phyloP scores from a whole-genome alignment of 2,797 vertebrate genomes.

The Phrynocephalus forsythii region DNA sequence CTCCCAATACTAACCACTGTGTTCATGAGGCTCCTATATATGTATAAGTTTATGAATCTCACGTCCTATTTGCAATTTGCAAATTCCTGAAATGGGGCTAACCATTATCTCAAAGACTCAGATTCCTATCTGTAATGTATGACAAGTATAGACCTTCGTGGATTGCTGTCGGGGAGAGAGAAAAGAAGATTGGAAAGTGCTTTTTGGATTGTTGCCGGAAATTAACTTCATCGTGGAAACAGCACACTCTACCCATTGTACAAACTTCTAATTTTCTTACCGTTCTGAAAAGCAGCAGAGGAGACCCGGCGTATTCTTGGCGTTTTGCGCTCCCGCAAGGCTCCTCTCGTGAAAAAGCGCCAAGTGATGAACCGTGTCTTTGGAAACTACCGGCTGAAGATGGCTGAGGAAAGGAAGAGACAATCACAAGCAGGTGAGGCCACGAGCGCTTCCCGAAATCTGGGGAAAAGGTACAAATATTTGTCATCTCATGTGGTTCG shows the following conservation, averaged over 20 bases:
- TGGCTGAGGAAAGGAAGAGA: constrained; percentile 57
- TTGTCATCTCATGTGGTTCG: too few relatives aligned
- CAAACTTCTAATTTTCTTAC: not conserved
- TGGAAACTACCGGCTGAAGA: constrained; percentile 54
- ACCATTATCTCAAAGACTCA: not conserved
- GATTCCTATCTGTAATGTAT: not conserved
- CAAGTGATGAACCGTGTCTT: constrained; percentile 49
- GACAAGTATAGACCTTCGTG: too few relatives aligned
- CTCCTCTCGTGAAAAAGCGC: constrained; percentile 53
- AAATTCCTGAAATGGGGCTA: not conserved
- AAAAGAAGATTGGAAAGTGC: not conserved
- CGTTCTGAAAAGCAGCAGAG: constrained; percentile 47
- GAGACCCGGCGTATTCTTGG: constrained; percentile 42
- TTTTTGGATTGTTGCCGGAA: not conserved
- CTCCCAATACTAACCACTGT: too few relatives aligned
- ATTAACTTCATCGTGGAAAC: not conserved
- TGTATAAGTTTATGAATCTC: not conserved
- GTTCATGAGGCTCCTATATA: too few relatives aligned
- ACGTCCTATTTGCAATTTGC: not conserved
- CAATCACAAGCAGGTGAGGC: constrained; percentile 55
- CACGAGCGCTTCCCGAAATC: not conserved
- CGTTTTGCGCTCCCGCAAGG: constrained; percentile 47
- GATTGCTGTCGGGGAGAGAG: not conserved
- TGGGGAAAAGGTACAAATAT: not conserved
- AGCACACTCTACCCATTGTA: not conserved